phyloP scores from a whole-genome alignment of 1,140 invertebrate species.

The Drosophila azteca region DNA sequence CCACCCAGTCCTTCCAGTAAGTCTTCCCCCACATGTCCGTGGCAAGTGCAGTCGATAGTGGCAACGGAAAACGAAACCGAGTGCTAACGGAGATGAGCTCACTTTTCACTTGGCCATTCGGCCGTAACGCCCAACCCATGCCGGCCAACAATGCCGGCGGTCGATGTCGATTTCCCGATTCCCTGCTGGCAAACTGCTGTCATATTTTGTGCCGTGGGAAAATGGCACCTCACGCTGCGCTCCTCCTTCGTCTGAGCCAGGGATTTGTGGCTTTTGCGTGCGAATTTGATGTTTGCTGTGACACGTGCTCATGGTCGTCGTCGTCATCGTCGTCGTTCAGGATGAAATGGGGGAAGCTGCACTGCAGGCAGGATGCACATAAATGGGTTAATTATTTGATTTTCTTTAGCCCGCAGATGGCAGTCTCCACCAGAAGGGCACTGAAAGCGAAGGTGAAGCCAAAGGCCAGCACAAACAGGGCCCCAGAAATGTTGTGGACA shows the following conservation, averaged over 20 bases:
- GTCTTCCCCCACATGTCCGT: conserved; percentile 15
- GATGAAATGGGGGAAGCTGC: conserved; percentile 18
- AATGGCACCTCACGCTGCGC: background rate
- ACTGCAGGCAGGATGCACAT: conserved; percentile 20
- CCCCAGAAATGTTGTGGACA: conserved; percentile 68
- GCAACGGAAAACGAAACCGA: conserved; percentile 14
- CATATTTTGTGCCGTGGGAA: conserved; percentile 35
- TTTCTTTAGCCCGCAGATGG: conserved; percentile 21
- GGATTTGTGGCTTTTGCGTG: conserved; percentile 42
- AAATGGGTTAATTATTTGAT: conserved; percentile 38
- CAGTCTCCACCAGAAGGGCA: conserved; percentile 38
- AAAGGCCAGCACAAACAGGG: conserved; percentile 71
- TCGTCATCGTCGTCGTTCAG: conserved; percentile 9
- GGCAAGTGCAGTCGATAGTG: conserved; percentile 41
- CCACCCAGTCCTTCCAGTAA: conserved; percentile 40
- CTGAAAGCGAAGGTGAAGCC: conserved; percentile 52
- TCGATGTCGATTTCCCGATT: conserved; percentile 30
- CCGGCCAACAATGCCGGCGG: conserved; percentile 48
- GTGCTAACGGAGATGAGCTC: conserved; percentile 11
- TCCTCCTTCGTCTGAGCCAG: background rate
- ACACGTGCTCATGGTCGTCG: conserved; percentile 29
- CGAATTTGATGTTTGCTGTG: conserved; percentile 48
- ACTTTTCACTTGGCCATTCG: conserved; percentile 51
- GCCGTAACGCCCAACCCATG: conserved; percentile 33
- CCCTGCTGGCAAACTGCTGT: conserved; percentile 32